Base-by-base conservation (phyloP, 2,797 vertebrate species). In the Rachycentron canadum region DNA sequence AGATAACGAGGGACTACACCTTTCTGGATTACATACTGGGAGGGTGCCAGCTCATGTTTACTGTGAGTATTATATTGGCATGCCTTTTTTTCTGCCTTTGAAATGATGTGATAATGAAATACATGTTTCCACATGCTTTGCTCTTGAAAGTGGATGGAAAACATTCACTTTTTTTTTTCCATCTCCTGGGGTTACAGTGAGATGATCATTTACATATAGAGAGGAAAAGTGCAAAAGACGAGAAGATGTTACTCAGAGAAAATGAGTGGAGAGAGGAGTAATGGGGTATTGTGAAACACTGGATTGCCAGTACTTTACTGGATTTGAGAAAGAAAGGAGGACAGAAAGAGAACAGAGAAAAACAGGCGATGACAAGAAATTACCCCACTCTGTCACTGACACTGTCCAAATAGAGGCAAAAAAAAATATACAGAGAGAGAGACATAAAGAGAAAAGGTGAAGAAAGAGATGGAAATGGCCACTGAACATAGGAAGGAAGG, bases 11-110 rank as follows among this genome's bases (percentile, higher is more conserved):
- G 78, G 95, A 99, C 93, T 99, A 97, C 84, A 97, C 97, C 9
- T 99, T 99, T 83, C 93, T 99, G 90, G 98, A 99, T 95, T 99
- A 99, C 86, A 99, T 99, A 85, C 91, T 99, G 69, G 98, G 98
- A 63, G 98, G 98, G 84, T 99, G 98, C 91, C 98, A 99, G 76
- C 94, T 99, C 83, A 98, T 99, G 97, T 99, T 99, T 88, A 99
- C 98, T 0, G 98, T 99, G 93, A 99, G 97, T 92, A 88, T n/a
- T 1, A 78, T 49, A 68, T 76, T 32, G 64, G n/a, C 67, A 64
- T 75, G 45, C n/a, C 36, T 13, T 17, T 66, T 71, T 66, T 64
- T 66, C 43, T 64, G 53, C 69, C 17, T 19, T 75, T 72, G 43
- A 21, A 73, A 21, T 30, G 30, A 62, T 30, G 47, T 63, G 70